Base-by-base conservation (phyloP, 2,888 invertebrate species). In the Suillia variegata region DNA sequence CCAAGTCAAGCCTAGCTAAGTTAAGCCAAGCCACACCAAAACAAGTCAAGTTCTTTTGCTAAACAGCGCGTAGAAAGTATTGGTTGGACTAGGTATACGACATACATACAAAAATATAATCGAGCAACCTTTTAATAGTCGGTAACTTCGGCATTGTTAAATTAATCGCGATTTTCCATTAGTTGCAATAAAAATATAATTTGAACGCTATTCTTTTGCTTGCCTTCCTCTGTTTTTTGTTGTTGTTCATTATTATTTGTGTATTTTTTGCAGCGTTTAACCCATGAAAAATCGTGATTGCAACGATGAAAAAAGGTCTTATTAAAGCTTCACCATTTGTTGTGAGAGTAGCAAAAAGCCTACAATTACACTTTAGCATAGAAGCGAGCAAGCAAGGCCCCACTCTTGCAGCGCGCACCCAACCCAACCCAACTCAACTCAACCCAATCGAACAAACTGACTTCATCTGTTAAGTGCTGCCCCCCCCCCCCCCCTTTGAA, bases 141-240 rank as follows among this genome's bases (percentile, higher is more conserved):
- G 71, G 74, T 58, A 71, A 67, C 72, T 69, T 74, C 73, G 73
- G 51, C 4, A 2, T 67, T 66, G 74, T 69, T 71, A 71, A 75
- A 74, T 74, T 48, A 49, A 56, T 73, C 63, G 63, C 50, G 67
- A 52, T 62, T 62, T 48, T 33, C 53, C 34, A 47, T 57, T 52
- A 45, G 12, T n/a, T 31, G 12, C 20, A n/a, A 10, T 38, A n/a
- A 38, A 47, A 52, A 52, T 45, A 47, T 52, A 38, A 38, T 38
- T 38, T 38, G 38, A n/a, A n/a, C n/a, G n/a, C n/a, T n/a, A n/a
- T n/a, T n/a, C n/a, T n/a, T n/a, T n/a, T n/a, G n/a, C n/a, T n/a
- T n/a, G n/a, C n/a, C n/a, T n/a, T n/a, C n/a, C n/a, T n/a, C n/a
- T n/a, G n/a, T n/a, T n/a, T n/a, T n/a, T n/a, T n/a, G n/a, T n/a